Conservation (phyloP, 2,797 vertebrate species). For the Meda fulgida region DNA sequence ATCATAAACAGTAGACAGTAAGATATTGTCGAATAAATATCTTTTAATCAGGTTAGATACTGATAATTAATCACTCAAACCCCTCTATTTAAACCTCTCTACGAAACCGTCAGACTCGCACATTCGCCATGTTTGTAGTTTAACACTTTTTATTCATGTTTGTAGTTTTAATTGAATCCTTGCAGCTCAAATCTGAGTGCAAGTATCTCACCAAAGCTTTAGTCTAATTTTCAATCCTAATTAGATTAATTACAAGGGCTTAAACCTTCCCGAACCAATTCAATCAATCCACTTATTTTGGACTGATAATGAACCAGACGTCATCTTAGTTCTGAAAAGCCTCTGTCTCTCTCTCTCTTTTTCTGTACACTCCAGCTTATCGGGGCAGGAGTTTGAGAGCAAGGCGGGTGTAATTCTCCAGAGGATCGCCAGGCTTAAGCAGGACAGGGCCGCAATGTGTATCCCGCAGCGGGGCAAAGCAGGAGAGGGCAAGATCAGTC, state of each 20-base stretch:
- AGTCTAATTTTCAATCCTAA: not conserved
- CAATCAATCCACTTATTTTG: constrained; percentile 28
- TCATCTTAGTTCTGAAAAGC: constrained; percentile 30
- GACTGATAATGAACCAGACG: constrained; percentile 22
- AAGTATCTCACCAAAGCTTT: constrained; percentile 7
- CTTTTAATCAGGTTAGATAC: too few species aligned
- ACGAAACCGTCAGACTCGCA: too few species aligned
- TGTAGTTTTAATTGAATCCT: too few species aligned
- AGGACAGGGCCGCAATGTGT: constrained; percentile 76
- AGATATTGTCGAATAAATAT: too few species aligned
- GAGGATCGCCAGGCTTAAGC: constrained; percentile 75
- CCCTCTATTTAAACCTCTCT: too few species aligned
- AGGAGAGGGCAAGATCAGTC: constrained; percentile 58
- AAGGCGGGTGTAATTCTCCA: constrained; percentile 72
- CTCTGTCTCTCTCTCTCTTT: not conserved
- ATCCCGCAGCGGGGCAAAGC: constrained; percentile 67
- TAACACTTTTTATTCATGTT: too few species aligned
- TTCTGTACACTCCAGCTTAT: constrained; percentile 39
- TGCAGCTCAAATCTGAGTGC: not conserved
- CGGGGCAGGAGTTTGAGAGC: constrained; percentile 53
- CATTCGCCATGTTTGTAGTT: too few species aligned
- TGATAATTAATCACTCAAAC: too few species aligned
- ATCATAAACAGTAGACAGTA: too few species aligned
- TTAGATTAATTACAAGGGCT: constrained; percentile 26
- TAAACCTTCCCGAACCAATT: constrained; percentile 30